Evolutionary conservation across 2,797 vertebrate species (phyloP).

Genomic region (Mormyrus hasselquistii): DNA sequence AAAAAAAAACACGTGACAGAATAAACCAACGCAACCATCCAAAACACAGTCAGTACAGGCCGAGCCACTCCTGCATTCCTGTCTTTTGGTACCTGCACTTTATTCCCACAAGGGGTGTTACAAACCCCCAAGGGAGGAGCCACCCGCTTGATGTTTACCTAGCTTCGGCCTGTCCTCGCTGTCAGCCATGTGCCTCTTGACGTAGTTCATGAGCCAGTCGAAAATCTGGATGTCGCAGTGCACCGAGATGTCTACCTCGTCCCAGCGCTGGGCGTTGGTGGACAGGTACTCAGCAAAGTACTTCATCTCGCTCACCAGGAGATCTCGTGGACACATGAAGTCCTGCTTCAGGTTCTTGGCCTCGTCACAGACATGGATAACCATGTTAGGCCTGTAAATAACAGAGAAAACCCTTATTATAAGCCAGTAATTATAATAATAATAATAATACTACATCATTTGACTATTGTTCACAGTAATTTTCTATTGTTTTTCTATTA

Average conservation of each 20-base stretch:
- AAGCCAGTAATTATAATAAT: neutral
- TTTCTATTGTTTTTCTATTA: neutral
- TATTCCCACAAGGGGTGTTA: neutral
- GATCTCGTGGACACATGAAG: constrained; percentile 89
- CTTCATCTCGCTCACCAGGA: constrained; percentile 94
- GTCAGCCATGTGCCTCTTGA: constrained; percentile 76
- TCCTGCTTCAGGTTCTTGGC: constrained; percentile 95
- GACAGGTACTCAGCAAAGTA: constrained; percentile 95
- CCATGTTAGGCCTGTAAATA: constrained; percentile 80
- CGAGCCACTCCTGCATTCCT: neutral
- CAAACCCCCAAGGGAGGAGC: neutral
- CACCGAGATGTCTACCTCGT: constrained; percentile 96
- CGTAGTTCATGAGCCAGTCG: constrained; percentile 95
- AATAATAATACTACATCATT: neutral
- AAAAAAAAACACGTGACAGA: constrained; percentile 28
- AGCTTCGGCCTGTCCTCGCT: constrained; percentile 75
- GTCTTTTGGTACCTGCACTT: neutral
- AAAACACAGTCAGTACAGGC: constrained; percentile 6
- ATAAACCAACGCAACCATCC: constrained; percentile 27
- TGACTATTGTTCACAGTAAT: neutral
- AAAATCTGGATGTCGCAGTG: constrained; percentile 98
- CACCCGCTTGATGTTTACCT: constrained; percentile 58
- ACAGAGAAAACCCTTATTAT: neutral
- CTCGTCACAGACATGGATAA: constrained; percentile 97
- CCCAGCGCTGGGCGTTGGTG: constrained; percentile 87